Conservation (phyloP, 2,113 vertebrate species). For the Neoarius graeffei region DNA sequence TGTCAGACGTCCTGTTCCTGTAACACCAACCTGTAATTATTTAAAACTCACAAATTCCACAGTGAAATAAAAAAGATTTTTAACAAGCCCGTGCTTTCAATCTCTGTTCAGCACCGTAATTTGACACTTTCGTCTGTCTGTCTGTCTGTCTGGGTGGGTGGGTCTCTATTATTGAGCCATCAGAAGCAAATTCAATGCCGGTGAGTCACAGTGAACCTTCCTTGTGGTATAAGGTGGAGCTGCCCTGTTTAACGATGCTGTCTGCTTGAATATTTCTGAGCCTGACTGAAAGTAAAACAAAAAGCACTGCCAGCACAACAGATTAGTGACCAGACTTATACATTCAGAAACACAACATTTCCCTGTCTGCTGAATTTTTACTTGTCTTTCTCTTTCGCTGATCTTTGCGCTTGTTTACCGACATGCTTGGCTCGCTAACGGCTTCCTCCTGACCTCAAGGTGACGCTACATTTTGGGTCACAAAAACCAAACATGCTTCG, state of each 20-base stretch:
- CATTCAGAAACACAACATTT: not conserved
- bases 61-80: not conserved
- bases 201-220: conserved; percentile 8
- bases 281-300: not conserved
- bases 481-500: conserved; percentile 32
- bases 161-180: not conserved
- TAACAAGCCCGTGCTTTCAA: not conserved
- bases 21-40: not conserved
- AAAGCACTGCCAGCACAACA: not conserved
- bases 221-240: not conserved
- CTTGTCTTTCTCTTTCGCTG: not conserved
- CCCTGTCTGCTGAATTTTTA: not conserved
- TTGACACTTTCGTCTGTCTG: not conserved
- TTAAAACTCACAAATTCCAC: not conserved
- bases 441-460: conserved; percentile 9
- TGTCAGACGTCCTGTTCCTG: not conserved
- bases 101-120: conserved; percentile 6
- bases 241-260: not conserved
- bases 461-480: conserved; percentile 25
- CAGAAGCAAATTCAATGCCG: conserved; percentile 10
- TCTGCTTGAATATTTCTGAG: not conserved
- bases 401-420: conserved; percentile 23
- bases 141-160: conserved; percentile 5
- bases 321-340: not conserved
- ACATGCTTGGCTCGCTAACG: conserved; percentile 30